Conservation (phyloP, 2,113 vertebrate genomes). For the Silurus glanis region DNA sequence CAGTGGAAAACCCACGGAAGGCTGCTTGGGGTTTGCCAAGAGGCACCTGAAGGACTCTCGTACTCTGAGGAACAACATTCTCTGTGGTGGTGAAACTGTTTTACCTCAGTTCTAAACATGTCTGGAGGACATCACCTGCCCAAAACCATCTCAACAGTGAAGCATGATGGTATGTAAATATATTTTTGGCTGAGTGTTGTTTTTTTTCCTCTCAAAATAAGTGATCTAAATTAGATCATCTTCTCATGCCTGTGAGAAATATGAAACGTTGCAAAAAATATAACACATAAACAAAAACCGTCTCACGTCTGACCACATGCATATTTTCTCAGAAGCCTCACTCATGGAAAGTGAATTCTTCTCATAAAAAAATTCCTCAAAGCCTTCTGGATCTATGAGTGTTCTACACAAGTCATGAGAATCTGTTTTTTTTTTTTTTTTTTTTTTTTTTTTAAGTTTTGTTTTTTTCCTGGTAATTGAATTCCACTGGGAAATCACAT, state of each 20-base stretch:
- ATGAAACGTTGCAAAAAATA: background rate
- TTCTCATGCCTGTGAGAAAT: background rate
- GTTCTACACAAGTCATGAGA: background rate
- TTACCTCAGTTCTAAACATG: too few species aligned
- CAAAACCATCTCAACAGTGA: too few species aligned
- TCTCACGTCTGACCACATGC: background rate
- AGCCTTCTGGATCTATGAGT: background rate
- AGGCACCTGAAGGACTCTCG: too few species aligned
- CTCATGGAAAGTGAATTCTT: background rate
- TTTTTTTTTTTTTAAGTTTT: too few species aligned
- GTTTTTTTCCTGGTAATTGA: background rate
- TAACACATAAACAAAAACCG: background rate
- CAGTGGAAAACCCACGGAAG: too few species aligned
- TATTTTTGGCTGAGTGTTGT: too few species aligned
- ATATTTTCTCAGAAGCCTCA: background rate
- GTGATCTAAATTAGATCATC: background rate
- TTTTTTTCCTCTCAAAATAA: too few species aligned
- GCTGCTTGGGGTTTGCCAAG: too few species aligned
- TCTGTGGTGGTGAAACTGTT: too few species aligned
- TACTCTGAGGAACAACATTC: too few species aligned
- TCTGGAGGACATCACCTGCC: too few species aligned
- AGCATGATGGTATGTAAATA: too few species aligned
- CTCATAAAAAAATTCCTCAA: background rate
- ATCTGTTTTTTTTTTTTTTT: background rate
- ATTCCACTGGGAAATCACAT: background rate